phyloP scores from a whole-genome alignment of 2,888 invertebrate species.

The Eristalis pertinax region DNA sequence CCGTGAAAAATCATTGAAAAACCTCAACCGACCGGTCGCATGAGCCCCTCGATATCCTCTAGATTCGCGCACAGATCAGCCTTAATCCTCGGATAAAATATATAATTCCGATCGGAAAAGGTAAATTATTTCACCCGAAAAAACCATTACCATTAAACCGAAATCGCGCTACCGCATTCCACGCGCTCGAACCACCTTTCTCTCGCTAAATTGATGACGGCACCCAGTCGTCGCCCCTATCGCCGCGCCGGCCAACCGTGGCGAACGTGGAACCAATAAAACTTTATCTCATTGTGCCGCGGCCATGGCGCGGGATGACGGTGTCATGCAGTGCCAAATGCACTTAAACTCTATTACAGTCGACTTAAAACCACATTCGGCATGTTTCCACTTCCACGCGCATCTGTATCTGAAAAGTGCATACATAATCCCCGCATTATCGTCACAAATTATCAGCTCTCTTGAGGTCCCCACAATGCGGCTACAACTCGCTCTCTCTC shows the following conservation, averaged over 20 bases:
- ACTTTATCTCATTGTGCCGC: conserved; percentile 62
- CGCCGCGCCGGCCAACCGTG: conserved; percentile 8
- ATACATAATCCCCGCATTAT: conserved; percentile 63
- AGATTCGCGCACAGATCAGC: neutral
- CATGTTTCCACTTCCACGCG: conserved; percentile 49
- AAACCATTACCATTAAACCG: conserved; percentile 6
- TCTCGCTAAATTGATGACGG: neutral
- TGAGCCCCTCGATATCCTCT: neutral
- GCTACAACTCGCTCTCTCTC: neutral
- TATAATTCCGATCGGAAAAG: conserved; percentile 3
- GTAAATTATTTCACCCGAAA: conserved; percentile 11
- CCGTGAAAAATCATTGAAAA: neutral
- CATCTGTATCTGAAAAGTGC: conserved; percentile 39
- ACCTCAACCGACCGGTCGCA: neutral
- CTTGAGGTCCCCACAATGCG: conserved; percentile 15
- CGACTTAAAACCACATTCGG: conserved; percentile 62
- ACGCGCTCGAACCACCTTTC: neutral
- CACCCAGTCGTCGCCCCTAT: conserved; percentile 6
- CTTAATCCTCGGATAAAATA: neutral
- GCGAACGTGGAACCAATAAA: conserved; percentile 47
- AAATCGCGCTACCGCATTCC: conserved; percentile 7
- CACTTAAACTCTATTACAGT: conserved; percentile 63
- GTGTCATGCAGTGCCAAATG: conserved; percentile 52
- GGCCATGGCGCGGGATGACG: neutral
- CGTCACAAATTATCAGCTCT: conserved; percentile 56